These are phyloP conservation scores for Pelodiscus sinensis DNA, from an alignment of 2,113 vertebrate genomes.

Conservation along the genomic window DNA sequence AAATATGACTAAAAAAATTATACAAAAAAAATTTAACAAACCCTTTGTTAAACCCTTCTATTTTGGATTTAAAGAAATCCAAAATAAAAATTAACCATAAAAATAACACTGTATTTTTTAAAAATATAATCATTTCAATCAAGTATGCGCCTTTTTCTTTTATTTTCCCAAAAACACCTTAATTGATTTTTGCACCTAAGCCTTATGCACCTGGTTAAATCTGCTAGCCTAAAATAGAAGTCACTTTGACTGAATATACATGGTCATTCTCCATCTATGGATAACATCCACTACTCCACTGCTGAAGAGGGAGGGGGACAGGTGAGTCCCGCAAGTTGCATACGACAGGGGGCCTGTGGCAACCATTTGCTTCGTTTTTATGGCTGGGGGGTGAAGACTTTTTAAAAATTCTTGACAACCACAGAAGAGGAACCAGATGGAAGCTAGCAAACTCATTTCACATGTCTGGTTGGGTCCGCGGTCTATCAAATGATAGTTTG, in stretches of 20 bases:
- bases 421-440: background rate
- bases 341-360: accelerated
- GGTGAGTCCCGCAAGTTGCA: background rate
- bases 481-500: background rate
- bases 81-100: too few species aligned
- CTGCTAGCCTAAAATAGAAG: background rate
- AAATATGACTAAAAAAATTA: too few species aligned
- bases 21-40: too few species aligned
- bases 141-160: too few species aligned
- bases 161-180: too few species aligned
- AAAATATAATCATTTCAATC: too few species aligned
- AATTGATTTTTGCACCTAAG: too few species aligned
- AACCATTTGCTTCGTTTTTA: background rate
- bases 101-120: too few species aligned
- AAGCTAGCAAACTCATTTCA: background rate
- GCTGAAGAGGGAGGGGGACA: background rate
- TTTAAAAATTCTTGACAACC: background rate
- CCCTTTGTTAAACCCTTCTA: too few species aligned
- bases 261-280: background rate
- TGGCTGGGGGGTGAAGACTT: background rate
- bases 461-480: background rate
- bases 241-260: background rate
- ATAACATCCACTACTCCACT: background rate
- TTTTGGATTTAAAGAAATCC: too few species aligned
- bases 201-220: too few species aligned